These are phyloP conservation scores for Macroglossus sobrinus DNA, from an alignment of 2,113 vertebrate species.

Conservation along the genomic window DNA sequence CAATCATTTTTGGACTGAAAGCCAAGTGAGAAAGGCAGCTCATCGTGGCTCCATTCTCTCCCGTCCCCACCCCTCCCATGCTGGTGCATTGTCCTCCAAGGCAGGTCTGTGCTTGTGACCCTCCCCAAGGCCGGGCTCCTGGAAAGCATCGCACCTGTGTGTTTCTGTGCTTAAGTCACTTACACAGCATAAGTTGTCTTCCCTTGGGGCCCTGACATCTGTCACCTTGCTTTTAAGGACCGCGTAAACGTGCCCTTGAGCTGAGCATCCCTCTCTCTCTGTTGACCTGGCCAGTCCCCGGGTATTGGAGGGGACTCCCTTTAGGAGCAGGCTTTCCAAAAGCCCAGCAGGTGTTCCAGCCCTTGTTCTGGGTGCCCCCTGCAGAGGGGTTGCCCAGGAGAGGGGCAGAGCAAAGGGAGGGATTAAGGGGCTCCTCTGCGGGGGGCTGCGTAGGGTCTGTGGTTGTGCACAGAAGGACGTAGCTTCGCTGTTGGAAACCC, in stretches of 20 bases:
- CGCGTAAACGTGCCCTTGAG: background rate
- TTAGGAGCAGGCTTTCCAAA: background rate
- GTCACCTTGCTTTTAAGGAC: background rate
- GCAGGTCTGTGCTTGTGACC: background rate
- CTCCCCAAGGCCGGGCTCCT: background rate
- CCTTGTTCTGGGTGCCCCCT: background rate
- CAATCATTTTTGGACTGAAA: background rate
- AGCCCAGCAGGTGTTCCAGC: background rate
- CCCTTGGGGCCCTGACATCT: background rate
- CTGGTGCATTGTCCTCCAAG: background rate
- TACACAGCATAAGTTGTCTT: fast-evolving
- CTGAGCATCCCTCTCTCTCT: background rate
- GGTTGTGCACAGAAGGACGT: background rate
- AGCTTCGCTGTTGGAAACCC: background rate
- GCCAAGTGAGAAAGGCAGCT: background rate
- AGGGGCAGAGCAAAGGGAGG: background rate
- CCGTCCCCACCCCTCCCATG: background rate
- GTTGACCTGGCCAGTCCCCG: background rate
- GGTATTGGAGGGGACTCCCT: no score
- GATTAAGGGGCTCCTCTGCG: background rate
- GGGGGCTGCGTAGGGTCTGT: background rate
- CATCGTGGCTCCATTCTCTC: background rate
- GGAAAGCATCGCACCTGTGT: no score
- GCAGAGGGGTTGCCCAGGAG: background rate
- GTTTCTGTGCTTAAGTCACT: fast-evolving